phyloP scores from a whole-genome alignment of 2,797 vertebrate species.

The Acipenser transmontanus region DNA sequence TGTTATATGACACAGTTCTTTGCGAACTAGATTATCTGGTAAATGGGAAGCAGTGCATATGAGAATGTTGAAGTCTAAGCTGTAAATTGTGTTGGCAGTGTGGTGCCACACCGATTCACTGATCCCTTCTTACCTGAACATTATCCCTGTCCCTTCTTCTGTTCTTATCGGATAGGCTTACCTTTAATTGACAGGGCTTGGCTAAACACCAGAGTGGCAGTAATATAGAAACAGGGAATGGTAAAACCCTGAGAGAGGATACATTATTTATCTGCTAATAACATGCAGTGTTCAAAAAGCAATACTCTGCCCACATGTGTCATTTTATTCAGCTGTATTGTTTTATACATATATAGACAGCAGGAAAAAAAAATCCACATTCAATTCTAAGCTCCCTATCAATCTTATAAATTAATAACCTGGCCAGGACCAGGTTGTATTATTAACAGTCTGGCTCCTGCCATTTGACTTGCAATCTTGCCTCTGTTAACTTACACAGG shows the following conservation, averaged over 20 bases:
- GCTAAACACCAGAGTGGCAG: slow-evolving; percentile 56
- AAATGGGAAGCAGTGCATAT: slow-evolving; percentile 48
- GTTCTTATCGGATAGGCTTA: slow-evolving; percentile 69
- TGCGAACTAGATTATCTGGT: slow-evolving; percentile 43
- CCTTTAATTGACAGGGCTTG: slow-evolving; percentile 73
- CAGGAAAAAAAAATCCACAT: background rate
- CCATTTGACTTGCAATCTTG: slow-evolving; percentile 14
- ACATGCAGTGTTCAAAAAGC: background rate
- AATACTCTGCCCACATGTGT: background rate
- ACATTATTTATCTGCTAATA: slow-evolving; percentile 25
- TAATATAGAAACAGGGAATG: slow-evolving; percentile 43
- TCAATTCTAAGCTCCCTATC: slow-evolving; percentile 5
- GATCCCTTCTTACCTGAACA: slow-evolving; percentile 69
- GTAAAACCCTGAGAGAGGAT: slow-evolving; percentile 44
- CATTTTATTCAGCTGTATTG: slow-evolving; percentile 5
- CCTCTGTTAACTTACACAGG: slow-evolving; percentile 8
- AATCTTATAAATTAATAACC: slow-evolving; percentile 20
- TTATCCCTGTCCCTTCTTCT: slow-evolving; percentile 65
- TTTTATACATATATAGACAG: background rate
- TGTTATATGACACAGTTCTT: slow-evolving; percentile 1
- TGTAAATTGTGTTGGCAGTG: slow-evolving; percentile 65
- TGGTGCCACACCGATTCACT: slow-evolving; percentile 63
- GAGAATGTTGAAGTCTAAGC: slow-evolving; percentile 66
- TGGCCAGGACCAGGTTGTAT: slow-evolving; percentile 5
- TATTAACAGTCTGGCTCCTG: slow-evolving; percentile 5